Percentiles rank a stretch among this genome's conserved stretches.
Conservation (phyloP, 1,140 invertebrate species). For the Halesus radiatus region DNA sequence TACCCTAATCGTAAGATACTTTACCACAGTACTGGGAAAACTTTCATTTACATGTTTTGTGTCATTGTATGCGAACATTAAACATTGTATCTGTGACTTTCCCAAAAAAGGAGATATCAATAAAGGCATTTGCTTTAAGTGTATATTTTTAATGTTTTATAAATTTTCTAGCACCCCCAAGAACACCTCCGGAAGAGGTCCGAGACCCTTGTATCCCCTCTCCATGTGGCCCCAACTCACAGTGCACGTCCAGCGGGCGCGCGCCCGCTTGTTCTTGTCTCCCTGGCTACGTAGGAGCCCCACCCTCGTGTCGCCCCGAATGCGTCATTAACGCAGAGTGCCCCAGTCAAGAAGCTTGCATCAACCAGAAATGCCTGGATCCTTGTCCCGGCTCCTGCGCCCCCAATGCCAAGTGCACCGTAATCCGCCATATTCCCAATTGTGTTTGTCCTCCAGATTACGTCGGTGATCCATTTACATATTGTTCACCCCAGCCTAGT, state of each 20-base stretch:
- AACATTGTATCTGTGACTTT: no score
- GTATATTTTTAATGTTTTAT: constrained; percentile 11
- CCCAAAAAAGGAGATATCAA: no score
- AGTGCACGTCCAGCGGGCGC: constrained; percentile 72
- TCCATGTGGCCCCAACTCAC: constrained; percentile 77
- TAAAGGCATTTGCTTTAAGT: no score
- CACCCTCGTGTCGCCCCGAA: constrained; percentile 77
- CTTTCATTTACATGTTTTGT: no score
- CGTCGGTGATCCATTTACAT: constrained; percentile 75
- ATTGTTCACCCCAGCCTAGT: constrained; percentile 67
- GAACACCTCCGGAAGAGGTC: constrained; percentile 62
- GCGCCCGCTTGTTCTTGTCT: constrained; percentile 76
- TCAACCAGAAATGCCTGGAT: constrained; percentile 75
- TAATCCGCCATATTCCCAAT: constrained; percentile 74
- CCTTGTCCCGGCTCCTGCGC: constrained; percentile 76
- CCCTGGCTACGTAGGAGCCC: constrained; percentile 71
- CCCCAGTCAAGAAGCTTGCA: constrained; percentile 73
- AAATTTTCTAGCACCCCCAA: constrained; percentile 58
- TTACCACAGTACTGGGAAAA: not conserved
- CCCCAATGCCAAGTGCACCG: constrained; percentile 72
- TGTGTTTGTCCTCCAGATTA: constrained; percentile 74
- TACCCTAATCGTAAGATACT: constrained; percentile 63
- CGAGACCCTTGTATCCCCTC: constrained; percentile 74
- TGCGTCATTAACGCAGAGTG: constrained; percentile 78
- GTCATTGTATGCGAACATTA: no score